phyloP scores from a whole-genome alignment of 2,797 vertebrate genomes.

The Selene dorsalis region DNA sequence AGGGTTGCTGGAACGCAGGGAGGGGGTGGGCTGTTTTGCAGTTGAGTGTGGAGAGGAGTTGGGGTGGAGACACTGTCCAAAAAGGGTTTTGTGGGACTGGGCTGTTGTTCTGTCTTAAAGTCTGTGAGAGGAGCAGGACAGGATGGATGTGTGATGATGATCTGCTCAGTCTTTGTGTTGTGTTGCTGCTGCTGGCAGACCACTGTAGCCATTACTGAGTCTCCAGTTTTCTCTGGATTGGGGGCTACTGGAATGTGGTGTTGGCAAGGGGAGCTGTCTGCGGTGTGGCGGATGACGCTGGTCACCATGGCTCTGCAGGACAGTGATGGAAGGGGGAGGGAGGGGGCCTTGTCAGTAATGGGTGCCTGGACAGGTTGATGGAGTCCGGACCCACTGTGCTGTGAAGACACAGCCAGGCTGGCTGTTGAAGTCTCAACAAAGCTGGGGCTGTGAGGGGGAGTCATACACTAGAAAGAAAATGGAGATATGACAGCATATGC shows the following conservation, averaged over 20 bases:
- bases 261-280: constrained; percentile 84
- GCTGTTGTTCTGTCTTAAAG: constrained; percentile 61
- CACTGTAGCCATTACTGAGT: constrained; percentile 42
- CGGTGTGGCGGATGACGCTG: constrained; percentile 94
- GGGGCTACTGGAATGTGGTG: constrained; percentile 80
- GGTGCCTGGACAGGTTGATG: constrained; percentile 62
- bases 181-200: constrained; percentile 63
- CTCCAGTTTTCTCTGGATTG: constrained; percentile 66
- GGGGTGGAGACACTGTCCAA: constrained; percentile 64
- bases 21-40: constrained; percentile 58
- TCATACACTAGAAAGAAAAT: constrained; percentile 90
- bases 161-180: constrained; percentile 64
- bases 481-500: not conserved
- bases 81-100: constrained; percentile 52
- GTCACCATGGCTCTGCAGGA: constrained; percentile 90
- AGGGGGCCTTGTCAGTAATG: constrained; percentile 55
- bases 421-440: constrained; percentile 84
- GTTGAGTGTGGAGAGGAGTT: constrained; percentile 48
- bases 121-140: constrained; percentile 43
- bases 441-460: constrained; percentile 97
- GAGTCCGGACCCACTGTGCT: constrained; percentile 46
- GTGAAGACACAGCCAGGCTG: constrained; percentile 52
- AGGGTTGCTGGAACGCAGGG: constrained; percentile 65
- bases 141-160: constrained; percentile 56
- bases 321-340: constrained; percentile 61